Conservation (phyloP, 2,797 vertebrate genomes). For the Carduelis carduelis region DNA sequence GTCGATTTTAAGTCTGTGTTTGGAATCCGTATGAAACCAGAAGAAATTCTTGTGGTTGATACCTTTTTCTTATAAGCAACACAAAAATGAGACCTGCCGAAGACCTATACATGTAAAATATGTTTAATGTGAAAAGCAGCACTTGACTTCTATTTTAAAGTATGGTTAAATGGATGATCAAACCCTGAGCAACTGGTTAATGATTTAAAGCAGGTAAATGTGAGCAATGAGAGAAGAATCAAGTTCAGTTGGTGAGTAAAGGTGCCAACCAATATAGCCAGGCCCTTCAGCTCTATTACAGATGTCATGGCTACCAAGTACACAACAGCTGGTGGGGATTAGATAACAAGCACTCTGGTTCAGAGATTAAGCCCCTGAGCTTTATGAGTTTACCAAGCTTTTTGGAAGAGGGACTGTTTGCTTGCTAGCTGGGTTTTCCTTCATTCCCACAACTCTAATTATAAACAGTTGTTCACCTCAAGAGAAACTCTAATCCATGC, state of each 20-base stretch:
- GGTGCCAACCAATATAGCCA: conserved; percentile 47
- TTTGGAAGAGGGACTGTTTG: conserved; percentile 42
- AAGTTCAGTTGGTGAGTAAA: conserved; percentile 46
- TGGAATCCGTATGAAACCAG: background rate
- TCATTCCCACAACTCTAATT: conserved; percentile 50
- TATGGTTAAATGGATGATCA: conserved; percentile 14
- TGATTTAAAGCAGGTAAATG: conserved; percentile 55
- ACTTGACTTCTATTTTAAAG: background rate
- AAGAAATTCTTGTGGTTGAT: background rate
- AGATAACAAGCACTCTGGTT: conserved; percentile 60
- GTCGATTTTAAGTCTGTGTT: background rate
- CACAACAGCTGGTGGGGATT: conserved; percentile 68
- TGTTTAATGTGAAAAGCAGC: background rate
- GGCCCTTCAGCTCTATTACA: conserved; percentile 53
- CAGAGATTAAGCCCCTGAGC: conserved; percentile 60
- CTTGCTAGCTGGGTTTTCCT: conserved; percentile 31
- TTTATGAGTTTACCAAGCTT: conserved; percentile 57
- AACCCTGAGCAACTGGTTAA: conserved; percentile 38
- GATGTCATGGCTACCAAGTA: conserved; percentile 65
- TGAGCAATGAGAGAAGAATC: conserved; percentile 24
- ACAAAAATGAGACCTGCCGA: background rate
- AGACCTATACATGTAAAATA: background rate
- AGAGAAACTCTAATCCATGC: conserved; percentile 14
- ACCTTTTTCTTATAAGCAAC: background rate
- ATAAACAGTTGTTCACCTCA: conserved; percentile 56